A percentile compares a stretch with the other conserved stretches of the same genome.
Conservation (phyloP, 2,888 invertebrate species). For the Stenurella melanura region DNA sequence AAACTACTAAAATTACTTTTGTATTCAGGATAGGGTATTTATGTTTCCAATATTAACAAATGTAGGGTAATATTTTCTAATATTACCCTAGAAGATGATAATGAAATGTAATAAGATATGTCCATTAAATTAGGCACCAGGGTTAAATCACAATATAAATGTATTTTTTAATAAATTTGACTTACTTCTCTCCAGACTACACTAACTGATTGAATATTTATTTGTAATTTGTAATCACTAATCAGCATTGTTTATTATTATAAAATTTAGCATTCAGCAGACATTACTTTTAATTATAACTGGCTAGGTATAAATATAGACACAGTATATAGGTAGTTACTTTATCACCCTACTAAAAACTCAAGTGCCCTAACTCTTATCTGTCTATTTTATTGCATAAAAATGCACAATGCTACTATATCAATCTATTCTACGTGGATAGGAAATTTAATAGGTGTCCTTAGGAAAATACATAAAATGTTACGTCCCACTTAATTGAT, state of each 20-base stretch:
- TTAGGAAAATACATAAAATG: background rate
- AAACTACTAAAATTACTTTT: too few species aligned
- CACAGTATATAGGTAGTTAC: background rate
- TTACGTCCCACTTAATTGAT: conserved; percentile 4
- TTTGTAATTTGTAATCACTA: background rate
- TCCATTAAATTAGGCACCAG: background rate
- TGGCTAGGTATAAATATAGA: background rate
- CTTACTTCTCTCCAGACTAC: background rate
- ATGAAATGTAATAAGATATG: background rate
- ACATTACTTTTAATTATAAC: background rate
- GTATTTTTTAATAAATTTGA: too few species aligned
- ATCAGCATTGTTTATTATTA: background rate
- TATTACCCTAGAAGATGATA: too few species aligned
- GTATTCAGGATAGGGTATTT: too few species aligned
- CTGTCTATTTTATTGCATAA: background rate
- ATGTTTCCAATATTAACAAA: too few species aligned
- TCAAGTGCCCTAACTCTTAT: background rate
- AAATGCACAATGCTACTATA: background rate
- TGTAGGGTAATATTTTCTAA: too few species aligned
- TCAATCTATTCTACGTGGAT: background rate
- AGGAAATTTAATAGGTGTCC: background rate
- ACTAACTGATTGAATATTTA: background rate
- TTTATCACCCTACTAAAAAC: background rate
- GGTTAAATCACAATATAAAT: too few species aligned
- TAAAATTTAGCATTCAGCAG: conserved; percentile 1